Evolutionary conservation across 53 echinoderm and acorn worm genomes (phyloP), one percentile per base, ranked within the genome.

Genomic region (Astropecten irregularis): DNA sequence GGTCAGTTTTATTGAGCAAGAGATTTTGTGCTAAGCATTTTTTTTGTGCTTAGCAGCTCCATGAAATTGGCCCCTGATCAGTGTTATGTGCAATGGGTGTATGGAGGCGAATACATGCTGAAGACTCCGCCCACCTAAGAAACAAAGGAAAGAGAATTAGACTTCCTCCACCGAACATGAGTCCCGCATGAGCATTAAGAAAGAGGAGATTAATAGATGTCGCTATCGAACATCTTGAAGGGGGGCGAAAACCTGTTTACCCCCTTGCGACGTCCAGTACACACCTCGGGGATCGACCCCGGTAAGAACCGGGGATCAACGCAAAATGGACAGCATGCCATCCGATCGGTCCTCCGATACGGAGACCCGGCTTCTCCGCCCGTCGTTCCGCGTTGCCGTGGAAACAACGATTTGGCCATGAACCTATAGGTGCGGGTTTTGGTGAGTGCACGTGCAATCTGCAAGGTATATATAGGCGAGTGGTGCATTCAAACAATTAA

Each of bases 381-480:
- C n/a, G n/a, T n/a, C n/a, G n/a, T n/a, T n/a, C n/a, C 71, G 18
- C 35, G 23, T 74, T 74, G 55, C 56, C 26, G 40, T 27, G 23
- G 55, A 38, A 55, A 14, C 11, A 33, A 40, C 37, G 22, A 10
- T 40, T 55, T 55, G 52, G 82, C 66, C 89, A 83, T 77, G 35
- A 91, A 91, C 77, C 83, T 87, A 64, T 82, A 87, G 50, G 87
- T 87, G 76, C 48, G 56, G 40, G 91, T 87, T 77, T 87, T 83
- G 76, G 87, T 77, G 32, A 91, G 58, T 57, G 91, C 87, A 60
- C 76, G 76, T 60, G 87, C 59, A 52, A 87, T 83, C 91, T 91
- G 87, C 33, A 50, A 81, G n/a, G n/a, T n/a, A n/a, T n/a, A n/a
- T n/a, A n/a, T n/a, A 42, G 18, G 39, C 50, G 49, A 73, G 71